A percentile compares a stretch with the other conserved stretches of the same genome.
Conservation (phyloP, 2,113 vertebrate genomes). For the Dunckerocampus dactyliophorus region DNA sequence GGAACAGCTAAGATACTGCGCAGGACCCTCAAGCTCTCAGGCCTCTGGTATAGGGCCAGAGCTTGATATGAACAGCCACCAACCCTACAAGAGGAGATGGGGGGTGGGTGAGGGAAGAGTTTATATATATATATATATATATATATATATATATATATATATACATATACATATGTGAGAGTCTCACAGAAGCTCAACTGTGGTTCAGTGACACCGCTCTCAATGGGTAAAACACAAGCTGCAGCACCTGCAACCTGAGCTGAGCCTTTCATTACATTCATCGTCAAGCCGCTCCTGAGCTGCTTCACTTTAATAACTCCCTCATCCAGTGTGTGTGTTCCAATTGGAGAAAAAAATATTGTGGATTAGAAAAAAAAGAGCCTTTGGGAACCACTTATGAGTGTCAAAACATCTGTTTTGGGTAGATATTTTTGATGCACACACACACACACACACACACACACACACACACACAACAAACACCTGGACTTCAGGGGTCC, state of each 20-base stretch:
- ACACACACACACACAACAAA: neutral
- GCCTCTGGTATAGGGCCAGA: no score
- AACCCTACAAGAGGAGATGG: no score
- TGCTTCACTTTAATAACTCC: constrained; percentile 5
- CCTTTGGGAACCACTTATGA: neutral
- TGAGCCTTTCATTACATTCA: constrained; percentile 7
- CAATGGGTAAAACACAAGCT: constrained; percentile 7
- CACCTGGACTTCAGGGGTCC: neutral
- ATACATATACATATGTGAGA: no score
- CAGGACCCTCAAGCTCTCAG: no score
- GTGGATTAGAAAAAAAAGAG: no score
- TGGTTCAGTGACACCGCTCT: constrained; percentile 8
- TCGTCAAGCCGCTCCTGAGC: neutral
- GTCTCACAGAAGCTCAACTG: no score
- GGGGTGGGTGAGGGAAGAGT: no score
- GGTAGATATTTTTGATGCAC: neutral
- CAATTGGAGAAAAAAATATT: neutral
- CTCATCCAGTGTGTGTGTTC: neutral
- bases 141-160: no score
- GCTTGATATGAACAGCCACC: no score
- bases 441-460: no score
- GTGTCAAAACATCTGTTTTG: neutral
- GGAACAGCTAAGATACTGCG: no score
- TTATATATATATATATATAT: no score
- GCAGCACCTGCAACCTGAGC: neutral